Evolutionary conservation across 2,113 vertebrate genomes (phyloP).

Genomic region (Glareola pratincola): DNA sequence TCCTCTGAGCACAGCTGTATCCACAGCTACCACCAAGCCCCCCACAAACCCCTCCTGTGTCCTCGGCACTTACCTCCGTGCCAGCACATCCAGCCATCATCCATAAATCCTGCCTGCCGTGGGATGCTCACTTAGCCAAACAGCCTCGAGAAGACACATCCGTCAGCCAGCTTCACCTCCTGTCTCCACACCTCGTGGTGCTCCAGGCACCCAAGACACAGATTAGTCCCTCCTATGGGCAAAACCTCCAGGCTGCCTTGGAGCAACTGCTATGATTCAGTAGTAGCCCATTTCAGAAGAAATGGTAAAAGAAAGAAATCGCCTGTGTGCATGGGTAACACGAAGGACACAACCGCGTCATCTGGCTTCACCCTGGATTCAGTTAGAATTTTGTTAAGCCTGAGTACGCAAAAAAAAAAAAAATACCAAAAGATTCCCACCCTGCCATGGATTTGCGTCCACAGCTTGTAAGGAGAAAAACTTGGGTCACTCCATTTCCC

Average conservation of each 20-base stretch:
- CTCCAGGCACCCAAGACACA: background rate
- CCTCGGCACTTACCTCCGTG: background rate
- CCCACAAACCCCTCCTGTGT: background rate
- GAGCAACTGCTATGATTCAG: background rate
- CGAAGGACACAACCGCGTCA: rapidly evolving
- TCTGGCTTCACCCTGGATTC: background rate
- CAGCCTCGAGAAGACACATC: background rate
- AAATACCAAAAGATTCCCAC: background rate
- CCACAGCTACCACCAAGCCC: background rate
- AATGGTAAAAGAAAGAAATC: background rate
- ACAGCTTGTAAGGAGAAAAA: background rate
- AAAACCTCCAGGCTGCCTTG: background rate
- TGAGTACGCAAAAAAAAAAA: background rate
- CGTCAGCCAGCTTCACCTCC: background rate
- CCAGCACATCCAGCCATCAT: background rate
- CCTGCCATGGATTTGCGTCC: background rate
- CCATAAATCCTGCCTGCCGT: background rate
- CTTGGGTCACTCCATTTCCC: background rate
- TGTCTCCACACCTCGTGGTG: background rate
- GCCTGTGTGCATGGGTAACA: background rate
- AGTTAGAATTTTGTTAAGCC: background rate
- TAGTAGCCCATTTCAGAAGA: background rate
- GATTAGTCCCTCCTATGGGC: background rate
- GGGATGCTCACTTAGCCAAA: background rate
- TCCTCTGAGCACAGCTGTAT: background rate